Evolutionary conservation across 2,888 invertebrate genomes (phyloP), one percentile per base, ranked within the genome.

Genomic region (Pyrgus malvae): DNA sequence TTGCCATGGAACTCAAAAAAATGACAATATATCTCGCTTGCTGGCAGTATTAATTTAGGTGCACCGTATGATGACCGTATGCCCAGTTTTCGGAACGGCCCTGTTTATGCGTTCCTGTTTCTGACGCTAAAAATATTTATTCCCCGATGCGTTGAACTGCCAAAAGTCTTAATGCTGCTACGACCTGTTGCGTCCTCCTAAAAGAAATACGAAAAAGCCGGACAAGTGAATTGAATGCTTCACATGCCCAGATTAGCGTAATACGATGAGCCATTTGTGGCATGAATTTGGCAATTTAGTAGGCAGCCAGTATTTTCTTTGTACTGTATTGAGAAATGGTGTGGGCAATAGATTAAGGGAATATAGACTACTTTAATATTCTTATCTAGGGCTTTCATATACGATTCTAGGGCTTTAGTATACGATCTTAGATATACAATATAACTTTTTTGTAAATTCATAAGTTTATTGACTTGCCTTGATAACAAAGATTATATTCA

Each of bases 161-260:
- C 58, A 62, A 62, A 60, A 59, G 56, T 58, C 56, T 60, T 62
- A 60, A 58, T 60, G 38, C 53, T 23, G 16, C 53, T 50, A 46
- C 40, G 12, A 60, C 62, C 54, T 62, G 61, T 62, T 62, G 61
- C 61, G 14, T 57, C 25, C 11, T 27, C 37, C 38, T 53, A 53
- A 53, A 53, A 53, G 53, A 53, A 53, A 53, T 53, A 53, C 45
- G 38, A 38, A 45, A 53, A 23, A 11, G 53, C 53, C 38, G 45
- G 53, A 45, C 53, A 53, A 53, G 53, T 53, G 38, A 53, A 53
- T 53, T 53, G 37, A 45, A 45, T 53, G 53, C 29, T 23, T 37
- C 31, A 45, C 35, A 37, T 37, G 38, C 44, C 25, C 11, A 53
- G 31, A 38, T 23, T 21, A 45, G 38, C 14, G 51, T 44, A 44